These are phyloP conservation scores for Lamellibrachia satsuma DNA, from an alignment of 2,888 invertebrate species.

Conservation along the genomic window DNA sequence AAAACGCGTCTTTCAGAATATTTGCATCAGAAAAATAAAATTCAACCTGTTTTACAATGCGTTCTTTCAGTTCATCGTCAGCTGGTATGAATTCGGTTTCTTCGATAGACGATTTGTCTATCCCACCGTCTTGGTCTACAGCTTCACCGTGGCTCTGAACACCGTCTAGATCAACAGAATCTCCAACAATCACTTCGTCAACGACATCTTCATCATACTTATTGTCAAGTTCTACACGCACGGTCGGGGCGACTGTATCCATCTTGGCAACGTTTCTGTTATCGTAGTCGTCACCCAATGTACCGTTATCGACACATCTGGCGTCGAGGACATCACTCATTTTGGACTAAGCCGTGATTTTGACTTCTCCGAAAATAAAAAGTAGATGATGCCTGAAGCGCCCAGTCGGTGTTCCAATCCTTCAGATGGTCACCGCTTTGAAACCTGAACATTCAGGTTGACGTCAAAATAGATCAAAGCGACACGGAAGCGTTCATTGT, in stretches of 20 bases:
- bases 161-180: constrained; percentile 34
- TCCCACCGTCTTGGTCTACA: constrained; percentile 25
- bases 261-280: constrained; percentile 12
- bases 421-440: constrained; percentile 13
- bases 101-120: constrained; percentile 13
- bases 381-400: constrained; percentile 17
- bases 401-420: constrained; percentile 13
- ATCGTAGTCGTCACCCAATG: constrained; percentile 11
- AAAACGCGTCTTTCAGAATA: constrained; percentile 92
- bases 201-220: constrained; percentile 6
- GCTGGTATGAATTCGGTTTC: constrained; percentile 53
- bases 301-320: constrained; percentile 17
- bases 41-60: constrained; percentile 74
- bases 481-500: constrained; percentile 17
- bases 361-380: constrained; percentile 17
- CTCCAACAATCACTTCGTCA: background rate
- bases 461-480: constrained; percentile 17
- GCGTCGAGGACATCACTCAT: constrained; percentile 17
- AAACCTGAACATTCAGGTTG: background rate
- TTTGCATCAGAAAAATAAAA: constrained; percentile 96
- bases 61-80: constrained; percentile 55
- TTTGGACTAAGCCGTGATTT: constrained; percentile 17
- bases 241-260: constrained; percentile 17
- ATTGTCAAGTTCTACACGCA: constrained; percentile 17
- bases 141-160: constrained; percentile 34